Percentiles rank a stretch among this genome's conserved stretches.
These are phyloP conservation scores for Heteromormyrus szaboi DNA, from an alignment of 2,797 vertebrate species.

Conservation along the genomic window DNA sequence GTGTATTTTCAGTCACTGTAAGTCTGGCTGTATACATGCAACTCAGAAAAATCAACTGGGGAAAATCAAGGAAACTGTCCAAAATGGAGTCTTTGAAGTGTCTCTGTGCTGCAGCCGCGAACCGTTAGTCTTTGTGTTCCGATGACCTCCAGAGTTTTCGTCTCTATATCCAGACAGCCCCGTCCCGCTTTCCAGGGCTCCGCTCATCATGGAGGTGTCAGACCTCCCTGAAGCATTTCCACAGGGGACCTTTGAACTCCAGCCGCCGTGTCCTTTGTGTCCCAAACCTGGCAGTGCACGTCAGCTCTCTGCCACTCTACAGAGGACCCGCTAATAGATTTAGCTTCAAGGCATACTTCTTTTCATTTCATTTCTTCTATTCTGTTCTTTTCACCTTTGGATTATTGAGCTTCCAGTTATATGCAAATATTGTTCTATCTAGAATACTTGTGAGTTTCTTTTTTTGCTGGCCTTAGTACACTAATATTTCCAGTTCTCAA, in stretches of 20 bases:
- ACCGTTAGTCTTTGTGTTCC: constrained; percentile 2
- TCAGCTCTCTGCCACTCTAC: constrained; percentile 55
- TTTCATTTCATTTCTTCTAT: constrained; percentile 58
- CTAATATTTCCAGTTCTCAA: constrained; percentile 58
- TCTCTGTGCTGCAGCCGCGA: constrained; percentile 29
- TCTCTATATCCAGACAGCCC: background rate
- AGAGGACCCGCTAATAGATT: constrained; percentile 67
- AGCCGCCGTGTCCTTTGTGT: constrained; percentile 65
- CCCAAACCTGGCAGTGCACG: constrained; percentile 63
- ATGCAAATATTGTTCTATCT: constrained; percentile 70
- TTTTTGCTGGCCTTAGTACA: constrained; percentile 36
- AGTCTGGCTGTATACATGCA: background rate
- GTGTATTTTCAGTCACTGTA: constrained; percentile 37
- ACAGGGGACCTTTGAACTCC: constrained; percentile 54
- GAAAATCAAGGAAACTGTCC: background rate
- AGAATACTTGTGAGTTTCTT: constrained; percentile 41
- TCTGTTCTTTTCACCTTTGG: constrained; percentile 63
- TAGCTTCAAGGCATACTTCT: constrained; percentile 72
- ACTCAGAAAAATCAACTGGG: background rate
- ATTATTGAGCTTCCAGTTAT: constrained; percentile 70
- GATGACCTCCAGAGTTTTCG: constrained; percentile 3
- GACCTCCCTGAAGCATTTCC: constrained; percentile 15
- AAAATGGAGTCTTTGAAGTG: background rate
- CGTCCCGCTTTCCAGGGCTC: constrained; percentile 11
- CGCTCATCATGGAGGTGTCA: background rate